Conservation (phyloP, 2,888 invertebrate species). For the Noctuana brunneofusca region DNA sequence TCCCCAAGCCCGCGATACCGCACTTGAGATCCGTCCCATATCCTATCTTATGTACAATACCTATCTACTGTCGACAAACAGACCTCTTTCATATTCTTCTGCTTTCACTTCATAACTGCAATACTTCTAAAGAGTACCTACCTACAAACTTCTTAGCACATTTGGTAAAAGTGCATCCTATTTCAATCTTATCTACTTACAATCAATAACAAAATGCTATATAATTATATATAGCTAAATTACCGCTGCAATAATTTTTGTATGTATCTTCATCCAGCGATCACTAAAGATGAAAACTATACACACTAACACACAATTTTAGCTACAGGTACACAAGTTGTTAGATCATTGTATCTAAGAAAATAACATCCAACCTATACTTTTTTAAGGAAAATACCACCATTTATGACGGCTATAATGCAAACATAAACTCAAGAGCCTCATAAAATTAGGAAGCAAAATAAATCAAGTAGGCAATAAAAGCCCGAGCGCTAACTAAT, state of each 20-base stretch:
- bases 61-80: conserved; percentile 41
- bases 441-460: conserved; percentile 19
- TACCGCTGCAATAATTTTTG: too few species aligned
- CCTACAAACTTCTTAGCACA: neutral
- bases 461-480: conserved; percentile 23
- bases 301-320: neutral
- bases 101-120: conserved; percentile 25
- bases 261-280: too few species aligned
- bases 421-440: conserved; percentile 18
- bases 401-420: conserved; percentile 17
- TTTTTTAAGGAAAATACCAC: conserved; percentile 3
- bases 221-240: too few species aligned
- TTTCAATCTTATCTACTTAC: too few species aligned
- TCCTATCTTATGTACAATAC: conserved; percentile 44
- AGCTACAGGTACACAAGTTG: neutral
- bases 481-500: conserved; percentile 11
- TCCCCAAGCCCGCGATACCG: conserved; percentile 66
- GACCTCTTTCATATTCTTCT: conserved; percentile 33
- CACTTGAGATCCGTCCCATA: conserved; percentile 60
- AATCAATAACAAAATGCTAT: too few species aligned
- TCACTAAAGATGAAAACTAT: neutral
- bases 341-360: neutral
- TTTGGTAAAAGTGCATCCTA: neutral
- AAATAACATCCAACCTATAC: neutral
- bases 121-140: too few species aligned